A percentile compares a stretch with the other conserved stretches of the same genome.
phyloP scores from a whole-genome alignment of 2,797 vertebrate species.

The Fratercula arctica region DNA sequence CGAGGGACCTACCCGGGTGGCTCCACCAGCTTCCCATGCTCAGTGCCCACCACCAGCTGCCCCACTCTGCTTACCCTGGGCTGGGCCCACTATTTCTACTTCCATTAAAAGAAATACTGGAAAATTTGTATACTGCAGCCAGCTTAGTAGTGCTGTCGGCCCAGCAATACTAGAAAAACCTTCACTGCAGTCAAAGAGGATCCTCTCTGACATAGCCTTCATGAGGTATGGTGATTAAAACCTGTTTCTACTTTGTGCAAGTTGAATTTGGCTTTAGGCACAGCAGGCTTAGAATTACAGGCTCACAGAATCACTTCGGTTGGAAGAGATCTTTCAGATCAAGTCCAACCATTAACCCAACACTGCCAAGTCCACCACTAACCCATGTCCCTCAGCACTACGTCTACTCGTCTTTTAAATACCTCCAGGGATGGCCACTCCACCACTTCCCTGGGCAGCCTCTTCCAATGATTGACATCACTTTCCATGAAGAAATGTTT shows the following conservation, averaged over 20 bases:
- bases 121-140: neutral
- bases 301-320: too few species aligned
- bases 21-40: neutral
- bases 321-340: too few species aligned
- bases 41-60: neutral
- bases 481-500: too few species aligned
- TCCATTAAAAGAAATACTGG: neutral
- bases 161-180: neutral
- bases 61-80: neutral
- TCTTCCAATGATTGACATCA: too few species aligned
- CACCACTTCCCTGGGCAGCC: too few species aligned
- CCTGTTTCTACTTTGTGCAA: neutral
- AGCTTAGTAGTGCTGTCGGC: neutral
- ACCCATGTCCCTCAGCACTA: too few species aligned
- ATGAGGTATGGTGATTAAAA: neutral
- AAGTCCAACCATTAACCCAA: too few species aligned
- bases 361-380: too few species aligned
- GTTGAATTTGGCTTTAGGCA: neutral
- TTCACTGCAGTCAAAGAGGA: neutral
- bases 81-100: neutral
- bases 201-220: neutral
- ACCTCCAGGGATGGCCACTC: too few species aligned
- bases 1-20: neutral
- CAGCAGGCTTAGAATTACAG: neutral
- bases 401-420: too few species aligned